Conservation (phyloP, 2,797 vertebrate genomes). For the Phoeniculus purpureus region DNA sequence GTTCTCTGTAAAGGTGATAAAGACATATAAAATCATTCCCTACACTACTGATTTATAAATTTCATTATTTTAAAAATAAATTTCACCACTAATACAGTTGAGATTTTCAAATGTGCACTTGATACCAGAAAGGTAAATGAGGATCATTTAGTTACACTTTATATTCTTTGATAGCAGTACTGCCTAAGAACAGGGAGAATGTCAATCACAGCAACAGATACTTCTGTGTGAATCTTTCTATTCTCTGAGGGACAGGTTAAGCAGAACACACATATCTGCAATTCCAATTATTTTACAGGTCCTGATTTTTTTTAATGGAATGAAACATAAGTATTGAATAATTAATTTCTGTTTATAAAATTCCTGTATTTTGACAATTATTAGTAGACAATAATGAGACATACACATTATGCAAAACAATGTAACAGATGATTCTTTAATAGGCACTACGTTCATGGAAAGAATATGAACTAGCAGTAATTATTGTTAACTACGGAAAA, state of each 20-base stretch:
- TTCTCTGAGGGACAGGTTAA: constrained; percentile 9
- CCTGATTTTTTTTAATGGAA: neutral
- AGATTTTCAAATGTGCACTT: neutral
- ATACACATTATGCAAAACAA: neutral
- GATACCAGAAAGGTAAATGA: neutral
- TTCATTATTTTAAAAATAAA: neutral
- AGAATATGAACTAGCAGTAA: constrained; percentile 81
- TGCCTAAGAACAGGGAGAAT: neutral
- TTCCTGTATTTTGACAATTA: neutral
- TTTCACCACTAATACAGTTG: neutral
- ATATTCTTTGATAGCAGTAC: neutral
- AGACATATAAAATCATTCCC: neutral
- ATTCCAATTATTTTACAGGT: neutral
- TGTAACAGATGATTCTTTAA: constrained; percentile 51
- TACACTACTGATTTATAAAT: neutral
- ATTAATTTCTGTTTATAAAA: constrained; percentile 4
- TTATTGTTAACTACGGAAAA: constrained; percentile 86
- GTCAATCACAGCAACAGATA: constrained; percentile 19
- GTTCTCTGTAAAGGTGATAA: neutral
- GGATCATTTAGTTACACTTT: neutral
- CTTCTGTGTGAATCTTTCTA: neutral
- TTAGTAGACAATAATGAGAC: neutral
- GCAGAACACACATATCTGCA: neutral
- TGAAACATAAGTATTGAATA: neutral
- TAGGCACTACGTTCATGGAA: constrained; percentile 84